These are phyloP conservation scores for Ptychobarbus kaznakovi DNA, from an alignment of 2,797 vertebrate species.

Conservation along the genomic window DNA sequence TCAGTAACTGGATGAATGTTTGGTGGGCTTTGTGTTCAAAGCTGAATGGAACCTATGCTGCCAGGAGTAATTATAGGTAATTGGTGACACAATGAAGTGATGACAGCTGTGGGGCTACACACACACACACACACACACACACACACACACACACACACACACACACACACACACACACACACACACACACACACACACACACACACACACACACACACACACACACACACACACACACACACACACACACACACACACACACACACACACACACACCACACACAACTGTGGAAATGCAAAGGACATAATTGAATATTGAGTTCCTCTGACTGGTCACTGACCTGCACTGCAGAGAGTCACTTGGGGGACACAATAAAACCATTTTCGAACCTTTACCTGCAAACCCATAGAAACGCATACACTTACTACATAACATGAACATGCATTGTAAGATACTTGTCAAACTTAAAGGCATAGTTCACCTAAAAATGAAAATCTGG, in stretches of 20 bases:
- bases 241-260: conserved; percentile 33
- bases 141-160: no score
- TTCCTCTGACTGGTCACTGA: conserved; percentile 65
- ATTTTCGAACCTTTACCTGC: conserved; percentile 65
- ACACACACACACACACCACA: background rate
- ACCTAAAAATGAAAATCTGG: background rate
- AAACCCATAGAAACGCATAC: conserved; percentile 51
- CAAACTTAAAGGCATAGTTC: background rate
- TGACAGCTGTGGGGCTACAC: conserved; percentile 71
- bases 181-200: conserved; percentile 33
- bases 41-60: conserved; percentile 70
- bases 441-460: background rate
- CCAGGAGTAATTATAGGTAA: conserved; percentile 80
- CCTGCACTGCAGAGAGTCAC: conserved; percentile 50
- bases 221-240: conserved; percentile 11
- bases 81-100: conserved; percentile 78
- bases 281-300: conserved; percentile 8
- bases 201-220: no score
- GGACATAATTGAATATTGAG: conserved; percentile 24
- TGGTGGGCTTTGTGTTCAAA: conserved; percentile 68
- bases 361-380: conserved; percentile 68
- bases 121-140: conserved; percentile 19
- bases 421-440: background rate
- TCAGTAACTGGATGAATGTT: conserved; percentile 65
- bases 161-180: conserved; percentile 9